A percentile compares a stretch with the other conserved stretches of the same genome.
Conservation (phyloP, 2,113 vertebrate species). For the Ascaphus truei region DNA sequence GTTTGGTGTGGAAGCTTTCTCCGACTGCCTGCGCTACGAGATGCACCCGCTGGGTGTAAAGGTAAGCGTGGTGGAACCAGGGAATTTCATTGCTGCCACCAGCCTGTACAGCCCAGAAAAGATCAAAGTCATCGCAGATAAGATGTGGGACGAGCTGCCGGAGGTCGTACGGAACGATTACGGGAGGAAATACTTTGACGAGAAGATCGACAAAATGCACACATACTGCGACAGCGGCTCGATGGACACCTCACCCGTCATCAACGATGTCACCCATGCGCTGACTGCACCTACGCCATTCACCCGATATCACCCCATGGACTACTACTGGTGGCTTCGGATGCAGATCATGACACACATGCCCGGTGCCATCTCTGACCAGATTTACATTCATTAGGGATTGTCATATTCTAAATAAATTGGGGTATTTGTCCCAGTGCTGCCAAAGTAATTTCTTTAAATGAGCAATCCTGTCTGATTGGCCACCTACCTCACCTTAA, state of each 20-base stretch:
- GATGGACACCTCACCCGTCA: slow-evolving; percentile 54
- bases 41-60: slow-evolving; percentile 67
- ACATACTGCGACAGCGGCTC: slow-evolving; percentile 63
- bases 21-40: slow-evolving; percentile 70
- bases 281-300: slow-evolving; percentile 57
- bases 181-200: slow-evolving; percentile 64
- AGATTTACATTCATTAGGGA: slow-evolving; percentile 62
- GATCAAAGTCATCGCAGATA: slow-evolving; percentile 62
- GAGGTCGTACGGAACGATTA: slow-evolving; percentile 68
- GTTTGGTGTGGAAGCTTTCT: slow-evolving; percentile 71
- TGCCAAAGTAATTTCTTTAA: too few relatives aligned
- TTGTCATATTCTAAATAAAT: too few relatives aligned
- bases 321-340: slow-evolving; percentile 76
- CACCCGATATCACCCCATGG: slow-evolving; percentile 74
- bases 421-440: neutral
- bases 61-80: slow-evolving; percentile 71
- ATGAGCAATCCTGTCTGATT: neutral
- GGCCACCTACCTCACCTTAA: neutral
- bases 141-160: slow-evolving; percentile 68
- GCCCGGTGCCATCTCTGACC: slow-evolving; percentile 61
- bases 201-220: slow-evolving; percentile 66
- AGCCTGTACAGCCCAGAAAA: slow-evolving; percentile 65
- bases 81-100: slow-evolving; percentile 72
- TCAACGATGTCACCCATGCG: slow-evolving; percentile 58
- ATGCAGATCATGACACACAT: slow-evolving; percentile 76